Evolutionary conservation across 2,113 vertebrate genomes (phyloP).

Genomic region (Vireo altiloquus): DNA sequence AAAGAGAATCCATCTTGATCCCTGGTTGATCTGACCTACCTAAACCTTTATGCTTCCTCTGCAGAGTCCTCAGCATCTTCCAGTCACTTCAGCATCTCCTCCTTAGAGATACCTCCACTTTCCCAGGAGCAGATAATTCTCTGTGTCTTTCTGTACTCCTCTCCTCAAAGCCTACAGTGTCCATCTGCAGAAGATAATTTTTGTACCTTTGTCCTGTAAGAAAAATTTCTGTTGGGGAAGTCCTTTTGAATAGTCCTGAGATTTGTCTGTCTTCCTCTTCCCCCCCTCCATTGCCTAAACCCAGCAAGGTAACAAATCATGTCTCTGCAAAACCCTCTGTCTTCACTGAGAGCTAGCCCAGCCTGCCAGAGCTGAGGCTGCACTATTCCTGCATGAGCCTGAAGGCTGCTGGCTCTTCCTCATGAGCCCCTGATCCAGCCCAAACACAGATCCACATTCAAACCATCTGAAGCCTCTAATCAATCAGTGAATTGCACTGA

Average conservation of each 20-base stretch:
- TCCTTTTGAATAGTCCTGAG: neutral
- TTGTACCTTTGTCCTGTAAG: neutral
- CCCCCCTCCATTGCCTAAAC: neutral
- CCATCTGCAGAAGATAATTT: neutral
- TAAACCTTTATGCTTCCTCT: neutral
- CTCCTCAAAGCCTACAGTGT: neutral
- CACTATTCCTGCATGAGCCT: neutral
- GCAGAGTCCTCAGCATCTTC: neutral
- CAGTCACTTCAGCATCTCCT: neutral
- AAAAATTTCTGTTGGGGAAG: neutral
- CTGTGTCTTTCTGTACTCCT: neutral
- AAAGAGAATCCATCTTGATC: neutral
- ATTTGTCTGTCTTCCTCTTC: neutral
- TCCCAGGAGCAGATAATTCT: neutral
- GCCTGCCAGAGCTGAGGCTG: constrained; percentile 17
- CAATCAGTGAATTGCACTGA: constrained; percentile 75
- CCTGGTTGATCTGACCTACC: neutral
- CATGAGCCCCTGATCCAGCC: constrained; percentile 9
- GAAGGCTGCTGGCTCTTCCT: constrained; percentile 47
- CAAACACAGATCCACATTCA: constrained; percentile 62
- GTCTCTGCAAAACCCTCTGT: neutral
- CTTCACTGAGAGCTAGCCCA: neutral
- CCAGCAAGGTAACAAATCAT: neutral
- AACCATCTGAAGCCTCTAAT: constrained; percentile 64
- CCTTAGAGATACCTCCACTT: neutral